Conservation (phyloP, 2,797 vertebrate genomes). For the Cygnus olor region DNA sequence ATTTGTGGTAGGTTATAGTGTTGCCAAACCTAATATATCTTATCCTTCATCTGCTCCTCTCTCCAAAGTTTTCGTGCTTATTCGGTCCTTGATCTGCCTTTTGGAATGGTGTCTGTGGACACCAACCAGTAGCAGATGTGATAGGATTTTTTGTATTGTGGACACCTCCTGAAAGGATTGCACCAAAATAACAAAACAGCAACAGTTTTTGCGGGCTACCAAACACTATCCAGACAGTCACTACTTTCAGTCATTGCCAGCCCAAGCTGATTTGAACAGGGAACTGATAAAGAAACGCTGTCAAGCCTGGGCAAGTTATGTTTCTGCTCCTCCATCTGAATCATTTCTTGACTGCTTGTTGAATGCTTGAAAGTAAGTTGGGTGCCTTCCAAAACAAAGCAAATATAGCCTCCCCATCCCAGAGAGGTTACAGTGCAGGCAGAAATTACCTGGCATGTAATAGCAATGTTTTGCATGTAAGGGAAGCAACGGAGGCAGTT, state of each 20-base stretch:
- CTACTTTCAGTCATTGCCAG: background rate
- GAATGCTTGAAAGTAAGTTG: constrained; percentile 53
- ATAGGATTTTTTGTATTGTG: background rate
- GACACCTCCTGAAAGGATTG: constrained; percentile 19
- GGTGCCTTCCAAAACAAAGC: constrained; percentile 58
- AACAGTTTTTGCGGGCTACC: constrained; percentile 5
- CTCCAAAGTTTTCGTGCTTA: constrained; percentile 47
- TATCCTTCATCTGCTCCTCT: constrained; percentile 47
- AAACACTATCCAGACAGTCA: background rate
- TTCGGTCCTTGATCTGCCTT: constrained; percentile 52
- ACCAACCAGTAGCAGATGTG: constrained; percentile 59
- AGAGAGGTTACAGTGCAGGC: constrained; percentile 20
- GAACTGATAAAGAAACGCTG: constrained; percentile 55
- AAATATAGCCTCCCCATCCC: constrained; percentile 46
- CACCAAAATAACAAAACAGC: constrained; percentile 24
- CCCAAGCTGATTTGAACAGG: constrained; percentile 42
- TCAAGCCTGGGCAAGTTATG: constrained; percentile 43
- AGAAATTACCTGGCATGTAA: background rate
- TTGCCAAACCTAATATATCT: constrained; percentile 55
- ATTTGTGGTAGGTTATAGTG: constrained; percentile 49
- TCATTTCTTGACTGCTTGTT: constrained; percentile 55
- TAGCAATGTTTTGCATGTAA: rapidly evolving
- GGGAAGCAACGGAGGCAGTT: background rate
- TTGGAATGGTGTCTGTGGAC: constrained; percentile 53
- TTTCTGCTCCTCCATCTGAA: constrained; percentile 61